Percentiles rank a stretch among this genome's conserved stretches.
Conservation (phyloP, 2,797 vertebrate genomes). For the Cottoperca gobio region DNA sequence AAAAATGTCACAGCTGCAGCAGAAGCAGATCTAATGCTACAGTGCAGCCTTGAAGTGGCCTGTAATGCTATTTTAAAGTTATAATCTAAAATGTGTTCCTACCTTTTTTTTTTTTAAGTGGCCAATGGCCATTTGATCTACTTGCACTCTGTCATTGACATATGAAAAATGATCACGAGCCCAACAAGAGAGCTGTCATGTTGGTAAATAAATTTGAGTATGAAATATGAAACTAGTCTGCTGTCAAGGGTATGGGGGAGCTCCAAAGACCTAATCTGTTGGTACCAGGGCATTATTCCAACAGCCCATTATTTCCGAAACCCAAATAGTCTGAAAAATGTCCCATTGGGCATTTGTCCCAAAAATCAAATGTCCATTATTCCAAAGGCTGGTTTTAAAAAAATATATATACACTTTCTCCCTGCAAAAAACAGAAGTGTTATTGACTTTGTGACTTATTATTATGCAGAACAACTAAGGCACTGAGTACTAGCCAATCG, state of each 20-base stretch:
- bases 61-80: not conserved
- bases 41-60: not conserved
- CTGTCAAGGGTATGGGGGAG: not conserved
- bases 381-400: too few relatives aligned
- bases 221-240: not conserved
- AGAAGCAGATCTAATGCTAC: not conserved
- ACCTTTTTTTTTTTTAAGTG: not conserved
- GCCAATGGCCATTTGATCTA: not conserved
- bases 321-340: too few relatives aligned
- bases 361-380: too few relatives aligned
- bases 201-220: not conserved
- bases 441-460: too few relatives aligned
- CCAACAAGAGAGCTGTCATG: not conserved
- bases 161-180: not conserved
- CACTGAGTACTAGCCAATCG: too few relatives aligned
- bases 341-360: too few relatives aligned
- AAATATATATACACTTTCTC: too few relatives aligned
- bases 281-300: too few relatives aligned
- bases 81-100: not conserved
- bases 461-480: too few relatives aligned
- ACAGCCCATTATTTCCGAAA: too few relatives aligned
- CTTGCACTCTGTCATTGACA: not conserved
- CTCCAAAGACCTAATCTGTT: too few relatives aligned
- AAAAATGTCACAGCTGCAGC: slow-evolving; percentile 13
- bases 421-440: too few relatives aligned